Conservation (phyloP, 2,113 vertebrate species). For the Pheucticus melanocephalus region DNA sequence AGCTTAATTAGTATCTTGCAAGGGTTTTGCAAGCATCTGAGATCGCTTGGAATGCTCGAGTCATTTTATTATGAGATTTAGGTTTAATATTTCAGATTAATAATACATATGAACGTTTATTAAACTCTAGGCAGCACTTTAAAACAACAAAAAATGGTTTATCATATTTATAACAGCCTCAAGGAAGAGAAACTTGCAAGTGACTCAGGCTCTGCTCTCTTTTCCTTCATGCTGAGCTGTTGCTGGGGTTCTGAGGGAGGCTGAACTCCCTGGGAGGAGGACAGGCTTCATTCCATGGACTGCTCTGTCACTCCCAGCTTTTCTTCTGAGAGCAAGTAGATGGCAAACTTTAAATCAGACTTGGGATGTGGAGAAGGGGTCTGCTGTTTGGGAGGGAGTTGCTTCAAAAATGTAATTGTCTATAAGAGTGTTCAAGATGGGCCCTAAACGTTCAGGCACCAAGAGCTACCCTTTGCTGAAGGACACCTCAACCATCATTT, state of each 20-base stretch:
- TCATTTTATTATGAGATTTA: slow-evolving; percentile 40
- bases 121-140: slow-evolving; percentile 50
- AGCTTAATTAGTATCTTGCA: slow-evolving; percentile 63
- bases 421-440: not conserved
- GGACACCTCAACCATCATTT: not conserved
- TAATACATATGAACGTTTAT: slow-evolving; percentile 45
- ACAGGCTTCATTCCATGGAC: not conserved
- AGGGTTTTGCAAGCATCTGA: slow-evolving; percentile 41
- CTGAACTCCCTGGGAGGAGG: not conserved
- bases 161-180: not conserved
- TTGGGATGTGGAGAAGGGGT: not conserved
- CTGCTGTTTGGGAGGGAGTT: not conserved
- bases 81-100: slow-evolving; percentile 43
- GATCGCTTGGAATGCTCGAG: slow-evolving; percentile 31
- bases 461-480: not conserved
- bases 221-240: not conserved
- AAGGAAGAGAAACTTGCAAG: slow-evolving; percentile 3
- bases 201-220: slow-evolving; percentile 4
- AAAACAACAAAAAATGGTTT: not conserved
- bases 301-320: not conserved
- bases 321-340: not conserved
- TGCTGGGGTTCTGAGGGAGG: not conserved
- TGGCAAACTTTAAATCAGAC: not conserved
- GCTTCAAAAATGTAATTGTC: not conserved
- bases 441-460: not conserved